Evolutionary conservation across 2,888 invertebrate species (phyloP).

Genomic region (Rugalucina vietnamica): DNA sequence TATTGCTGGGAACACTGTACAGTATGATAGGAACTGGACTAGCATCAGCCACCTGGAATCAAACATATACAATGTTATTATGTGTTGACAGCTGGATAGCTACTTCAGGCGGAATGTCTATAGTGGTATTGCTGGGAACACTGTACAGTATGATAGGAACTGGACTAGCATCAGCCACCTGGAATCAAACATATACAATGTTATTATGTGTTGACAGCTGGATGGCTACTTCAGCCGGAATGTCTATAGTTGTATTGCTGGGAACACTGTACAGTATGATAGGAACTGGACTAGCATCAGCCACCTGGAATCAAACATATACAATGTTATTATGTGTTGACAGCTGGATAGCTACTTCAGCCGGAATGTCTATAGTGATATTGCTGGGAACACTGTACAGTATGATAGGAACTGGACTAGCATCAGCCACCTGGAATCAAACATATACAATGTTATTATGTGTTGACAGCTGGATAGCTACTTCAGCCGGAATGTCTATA

Average conservation of each 20-base stretch:
- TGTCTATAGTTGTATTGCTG: constrained; percentile 86
- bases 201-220: constrained; percentile 86
- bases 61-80: constrained; percentile 85
- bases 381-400: constrained; percentile 86
- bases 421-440: constrained; percentile 85
- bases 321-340: constrained; percentile 86
- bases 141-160: constrained; percentile 86
- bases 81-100: constrained; percentile 84
- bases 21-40: constrained; percentile 86
- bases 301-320: constrained; percentile 82
- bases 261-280: constrained; percentile 86
- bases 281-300: constrained; percentile 85
- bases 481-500: constrained; percentile 85
- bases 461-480: constrained; percentile 83
- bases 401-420: constrained; percentile 85
- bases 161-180: constrained; percentile 85
- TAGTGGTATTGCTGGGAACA: constrained; percentile 86
- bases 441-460: constrained; percentile 86
- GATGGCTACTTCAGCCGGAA: constrained; percentile 83
- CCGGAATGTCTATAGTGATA: constrained; percentile 85
- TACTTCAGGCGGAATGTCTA: constrained; percentile 85
- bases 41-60: constrained; percentile 85
- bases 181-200: constrained; percentile 82
- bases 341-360: constrained; percentile 83
- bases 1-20: constrained; percentile 86